A percentile compares a stretch with the other conserved stretches of the same genome.
Conservation (phyloP, 2,797 vertebrate species). For the Oophaga sylvatica region DNA sequence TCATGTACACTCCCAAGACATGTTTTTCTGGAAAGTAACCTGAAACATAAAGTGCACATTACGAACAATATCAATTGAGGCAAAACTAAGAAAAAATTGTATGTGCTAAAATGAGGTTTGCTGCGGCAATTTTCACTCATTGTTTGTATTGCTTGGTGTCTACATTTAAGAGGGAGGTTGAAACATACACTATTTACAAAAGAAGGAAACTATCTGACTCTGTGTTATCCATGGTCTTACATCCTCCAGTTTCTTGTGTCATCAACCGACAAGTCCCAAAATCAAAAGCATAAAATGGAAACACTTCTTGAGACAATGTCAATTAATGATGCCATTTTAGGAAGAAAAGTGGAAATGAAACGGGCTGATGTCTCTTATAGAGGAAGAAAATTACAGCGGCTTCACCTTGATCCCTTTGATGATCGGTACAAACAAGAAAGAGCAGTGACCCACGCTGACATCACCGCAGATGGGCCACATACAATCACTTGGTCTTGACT, state of each 20-base stretch:
- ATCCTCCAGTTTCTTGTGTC: not conserved
- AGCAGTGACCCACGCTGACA: not conserved
- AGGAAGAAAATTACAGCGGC: not conserved
- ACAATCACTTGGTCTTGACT: not conserved
- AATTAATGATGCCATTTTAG: not conserved
- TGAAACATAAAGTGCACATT: not conserved
- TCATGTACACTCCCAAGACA: no score
- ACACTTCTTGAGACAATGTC: not conserved
- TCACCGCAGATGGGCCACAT: not conserved
- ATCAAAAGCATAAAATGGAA: slow-evolving; percentile 5
- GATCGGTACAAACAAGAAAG: not conserved
- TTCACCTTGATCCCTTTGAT: slow-evolving; percentile 23
- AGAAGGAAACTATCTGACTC: no score
- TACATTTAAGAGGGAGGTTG: not conserved
- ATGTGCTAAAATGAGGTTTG: no score
- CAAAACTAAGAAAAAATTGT: not conserved
- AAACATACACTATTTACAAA: not conserved
- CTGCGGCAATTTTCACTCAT: no score
- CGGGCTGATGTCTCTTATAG: not conserved
- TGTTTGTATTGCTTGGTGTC: no score
- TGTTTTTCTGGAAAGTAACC: no score
- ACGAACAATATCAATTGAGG: not conserved
- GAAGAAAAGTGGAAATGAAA: not conserved
- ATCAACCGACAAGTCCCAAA: not conserved
- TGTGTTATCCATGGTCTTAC: not conserved